Evolutionary conservation across 1,140 invertebrate species (phyloP), one percentile per base, ranked within the genome.

Genomic region (Anadara kagoshimensis): DNA sequence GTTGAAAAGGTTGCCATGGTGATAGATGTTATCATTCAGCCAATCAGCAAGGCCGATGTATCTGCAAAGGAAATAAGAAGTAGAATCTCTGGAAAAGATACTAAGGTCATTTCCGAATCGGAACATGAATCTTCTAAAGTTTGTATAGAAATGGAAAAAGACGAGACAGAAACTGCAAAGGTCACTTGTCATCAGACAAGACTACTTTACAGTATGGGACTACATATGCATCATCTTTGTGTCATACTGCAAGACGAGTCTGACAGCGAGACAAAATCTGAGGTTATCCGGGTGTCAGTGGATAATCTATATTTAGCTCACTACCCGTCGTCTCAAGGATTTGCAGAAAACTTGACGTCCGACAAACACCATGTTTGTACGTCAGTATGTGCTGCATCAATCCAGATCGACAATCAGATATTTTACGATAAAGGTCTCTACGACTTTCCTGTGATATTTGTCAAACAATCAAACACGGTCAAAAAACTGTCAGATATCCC

Each of bases 341-440:
- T 69, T 56, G 65, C 68, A 36, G 56, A 75, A 43, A 49, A 63
- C n/a, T 49, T 20, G 58, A 29, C 43, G 12, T 61, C 45, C 45
- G 16, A 47, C 2, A 36, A 36, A 36, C 7, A 36, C 29, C 65
- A 76, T 57, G 49, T 59, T 20, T 81, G 82, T 56, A 29, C 75
- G 10, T 76, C 83, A 20, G 47, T 89, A 66, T 91, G 78, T 87
- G 80, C 91, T 51, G 89, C 87, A 29, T 79, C 89, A 70, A 65
- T 96, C 22, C 95, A 96, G 85, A 83, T 96, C 14, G 95, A 97
- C 80, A 96, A 96, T 90, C 94, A 95, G 83, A 86, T 94, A 81
- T 93, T 92, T 77, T 36, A 54, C 2, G 57, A 83, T 24, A 82
- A 70, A 16, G 87, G 86, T 20, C 80, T 85, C 43, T 90, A 82